Evolutionary conservation across 2,113 vertebrate genomes (phyloP), one percentile per base, ranked within the genome.

Genomic region (Phasianus colchicus): DNA sequence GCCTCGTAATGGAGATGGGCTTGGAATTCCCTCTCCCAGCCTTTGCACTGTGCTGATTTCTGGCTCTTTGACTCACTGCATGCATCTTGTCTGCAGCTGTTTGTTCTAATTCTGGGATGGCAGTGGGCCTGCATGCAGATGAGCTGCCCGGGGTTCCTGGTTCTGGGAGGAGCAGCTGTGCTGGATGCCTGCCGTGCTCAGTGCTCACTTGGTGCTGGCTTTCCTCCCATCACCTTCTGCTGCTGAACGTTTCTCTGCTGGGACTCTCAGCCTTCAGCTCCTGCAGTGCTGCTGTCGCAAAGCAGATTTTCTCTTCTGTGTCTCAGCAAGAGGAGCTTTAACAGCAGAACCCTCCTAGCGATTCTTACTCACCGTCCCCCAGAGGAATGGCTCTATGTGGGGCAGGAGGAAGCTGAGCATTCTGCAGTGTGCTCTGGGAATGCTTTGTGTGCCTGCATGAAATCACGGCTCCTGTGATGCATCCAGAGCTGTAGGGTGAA

Each of bases 351-450:
- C 93, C 47, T 96, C 87, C 86, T 85, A 91, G 91, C 88, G 65
- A 17, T 66, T 55, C 69, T 71, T 67, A 82, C 57, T 93, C 1
- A 6, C 64, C 3, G 0, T 91, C 89, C 87, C 92, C 96, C 1
- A 4, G 87, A 71, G 96, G 91, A 96, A n/a, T 30, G 70, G 81
- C 92, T 83, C 69, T 80, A 92, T 96, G 82, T 94, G 84, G 94
- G 95, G 85, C 95, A 95, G 92, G 85, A 86, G 84, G 84, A 91
- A 92, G 89, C 61, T 1, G 3, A 70, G 76, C 78, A 54, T 42
- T 72, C 57, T 50, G 78, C 84, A 55, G 36, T 13, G 13, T 27
- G 58, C 84, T 76, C 79, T 63, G 48, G 47, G 89, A 82, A 43
- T 13, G 4, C 15, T 70, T 45, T 4, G 52, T 55, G 36, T 1